Conservation (phyloP, 2,797 vertebrate species). For the Pseudochirops cupreus region DNA sequence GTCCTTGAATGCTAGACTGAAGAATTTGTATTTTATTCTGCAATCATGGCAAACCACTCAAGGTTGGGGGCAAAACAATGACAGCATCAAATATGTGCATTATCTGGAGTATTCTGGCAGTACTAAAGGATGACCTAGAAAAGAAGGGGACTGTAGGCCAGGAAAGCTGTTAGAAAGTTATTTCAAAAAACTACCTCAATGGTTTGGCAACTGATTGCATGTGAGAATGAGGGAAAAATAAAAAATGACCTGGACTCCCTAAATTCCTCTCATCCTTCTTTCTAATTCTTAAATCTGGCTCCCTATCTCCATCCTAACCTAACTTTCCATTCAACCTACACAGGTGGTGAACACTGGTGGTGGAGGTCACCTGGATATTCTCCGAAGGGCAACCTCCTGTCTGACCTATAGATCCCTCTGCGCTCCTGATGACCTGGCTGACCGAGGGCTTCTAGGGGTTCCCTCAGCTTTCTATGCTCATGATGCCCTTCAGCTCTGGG, state of each 20-base stretch:
- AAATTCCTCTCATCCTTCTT: background rate
- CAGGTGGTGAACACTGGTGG: conserved; percentile 88
- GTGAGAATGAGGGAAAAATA: background rate
- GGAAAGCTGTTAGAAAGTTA: background rate
- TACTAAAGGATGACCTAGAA: background rate
- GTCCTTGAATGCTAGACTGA: background rate
- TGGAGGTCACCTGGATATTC: conserved; percentile 85
- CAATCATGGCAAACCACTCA: background rate
- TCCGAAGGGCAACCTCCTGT: conserved; percentile 78
- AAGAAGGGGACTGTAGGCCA: background rate
- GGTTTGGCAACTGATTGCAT: background rate
- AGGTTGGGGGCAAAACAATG: background rate
- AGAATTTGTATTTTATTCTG: background rate
- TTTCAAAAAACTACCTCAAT: background rate
- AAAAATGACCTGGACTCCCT: background rate
- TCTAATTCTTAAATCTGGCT: background rate
- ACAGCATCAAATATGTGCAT: background rate
- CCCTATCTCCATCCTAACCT: conserved; percentile 17
- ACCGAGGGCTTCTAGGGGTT: conserved; percentile 87
- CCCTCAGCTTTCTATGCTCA: conserved; percentile 88
- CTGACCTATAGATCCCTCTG: conserved; percentile 91
- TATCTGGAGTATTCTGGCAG: background rate
- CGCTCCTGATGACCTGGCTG: conserved; percentile 85
- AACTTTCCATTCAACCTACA: conserved; percentile 14
- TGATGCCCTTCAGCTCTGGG: conserved; percentile 87